Evolutionary conservation across 2,797 vertebrate genomes (phyloP), one percentile per base, ranked within the genome.

Genomic region (Salmo trutta): DNA sequence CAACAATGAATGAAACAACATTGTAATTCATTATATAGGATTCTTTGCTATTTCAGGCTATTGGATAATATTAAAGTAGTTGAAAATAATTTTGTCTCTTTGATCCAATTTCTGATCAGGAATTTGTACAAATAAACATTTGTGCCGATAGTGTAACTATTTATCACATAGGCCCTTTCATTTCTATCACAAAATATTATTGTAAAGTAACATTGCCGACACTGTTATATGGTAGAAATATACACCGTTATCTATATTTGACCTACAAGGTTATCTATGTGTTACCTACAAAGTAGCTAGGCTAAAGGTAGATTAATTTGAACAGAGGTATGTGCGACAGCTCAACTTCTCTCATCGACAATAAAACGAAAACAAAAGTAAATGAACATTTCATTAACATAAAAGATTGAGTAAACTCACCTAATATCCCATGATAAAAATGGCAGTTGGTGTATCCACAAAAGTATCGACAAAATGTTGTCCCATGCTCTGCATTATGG

Each of bases 321-420:
- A 70, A 6, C 19, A 70, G 19, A 33, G 17, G 16, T 31, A 54
- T 56, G 17, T 27, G 5, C 17, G 19, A 41, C 33, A 27, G 27
- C 47, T 29, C 21, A 77, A 74, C 3, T 68, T 29, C 16, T 67
- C 16, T 74, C 6, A 29, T 10, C n/a, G 0, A 29, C 17, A 14
- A 79, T 73, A 78, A 4, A 72, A 56, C 80, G 3, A 56, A 1
- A 5, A 82, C 36, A 16, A 0, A 29, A 59, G 5, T 33, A 70
- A n/a, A 16, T 64, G 10, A 64, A 64, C 21, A 3, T 59, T 77
- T 69, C 3, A 56, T 31, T 0, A 3, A 0, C 0, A 47, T 0
- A 2, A 74, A 66, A 15, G 5, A 62, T 75, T 59, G 74, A 82
- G 52, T 15, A 74, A 78, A 91, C 93, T 90, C 87, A 93, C 91